Evolutionary conservation across 2,888 invertebrate genomes (phyloP), one percentile per base, ranked within the genome.

Genomic region (Drosophila prostipennis): DNA sequence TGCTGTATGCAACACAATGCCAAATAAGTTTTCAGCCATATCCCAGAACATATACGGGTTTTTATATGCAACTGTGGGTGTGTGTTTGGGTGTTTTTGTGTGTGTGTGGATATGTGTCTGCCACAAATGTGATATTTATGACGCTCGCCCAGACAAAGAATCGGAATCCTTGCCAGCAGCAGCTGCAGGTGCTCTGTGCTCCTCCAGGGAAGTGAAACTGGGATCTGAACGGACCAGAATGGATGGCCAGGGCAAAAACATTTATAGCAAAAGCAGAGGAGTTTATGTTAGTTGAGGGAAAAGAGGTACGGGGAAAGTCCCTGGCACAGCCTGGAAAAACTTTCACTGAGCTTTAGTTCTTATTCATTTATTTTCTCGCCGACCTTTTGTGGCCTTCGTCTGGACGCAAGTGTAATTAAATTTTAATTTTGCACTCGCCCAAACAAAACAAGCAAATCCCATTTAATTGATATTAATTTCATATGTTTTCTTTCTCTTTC

Each of bases 71-170:
- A n/a, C 23, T 56, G 16, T 46, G 26, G 2, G 13, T 39, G n/a
- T 37, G 8, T 54, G 26, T 52, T 16, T 42, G 16, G 10, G 11
- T 37, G 37, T 37, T 49, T 16, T 26, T 26, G 26, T 19, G 16
- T 42, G 19, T 7, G 39, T 63, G 42, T 48, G 52, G 36, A 29
- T 67, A 54, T 68, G 26, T 76, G 79, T 79, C 79, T 85, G 80
- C 83, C 85, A 77, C 84, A 84, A 84, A 84, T 84, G 85, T 85
- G 84, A 81, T 80, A 85, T 84, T 84, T 84, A 84, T 84, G 84
- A 85, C 78, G 80, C 69, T 59, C 55, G 74, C 60, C 56, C 69
- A 73, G 77, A 79, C 79, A 78, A 74, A 58, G 63, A 64, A 42
- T 74, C 49, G 54, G 63, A 64, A 42, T 74, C 49, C 57, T 46